Conservation (phyloP, 64 coral and sea anemone genomes). For the Montipora foliosa region DNA sequence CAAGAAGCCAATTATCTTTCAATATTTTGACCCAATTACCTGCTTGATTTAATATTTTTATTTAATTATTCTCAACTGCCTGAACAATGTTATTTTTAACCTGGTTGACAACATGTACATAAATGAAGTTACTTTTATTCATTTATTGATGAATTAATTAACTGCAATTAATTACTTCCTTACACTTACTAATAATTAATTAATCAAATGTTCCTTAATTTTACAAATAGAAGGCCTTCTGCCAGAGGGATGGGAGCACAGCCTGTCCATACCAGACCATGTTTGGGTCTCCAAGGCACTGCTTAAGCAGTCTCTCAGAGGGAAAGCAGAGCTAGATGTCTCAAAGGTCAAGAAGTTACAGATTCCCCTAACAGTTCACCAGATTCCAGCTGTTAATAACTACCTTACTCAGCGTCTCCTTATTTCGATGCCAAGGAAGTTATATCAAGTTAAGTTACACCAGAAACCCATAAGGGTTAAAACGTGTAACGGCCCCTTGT, state of each 20-base stretch:
- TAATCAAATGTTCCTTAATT: not conserved
- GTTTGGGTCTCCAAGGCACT: slow-evolving; percentile 46
- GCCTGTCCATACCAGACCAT: slow-evolving; percentile 24
- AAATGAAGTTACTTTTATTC: not conserved
- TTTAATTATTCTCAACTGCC: no score
- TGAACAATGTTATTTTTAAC: not conserved
- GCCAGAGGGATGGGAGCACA: slow-evolving; percentile 25
- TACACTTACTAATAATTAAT: not conserved
- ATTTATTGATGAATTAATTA: not conserved
- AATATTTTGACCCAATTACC: not conserved
- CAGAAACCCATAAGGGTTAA: no score
- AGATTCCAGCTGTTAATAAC: slow-evolving; percentile 7
- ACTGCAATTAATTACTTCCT: not conserved
- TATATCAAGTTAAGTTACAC: slow-evolving; percentile 33
- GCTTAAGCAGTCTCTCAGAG: not conserved
- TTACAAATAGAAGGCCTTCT: not conserved
- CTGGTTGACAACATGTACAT: not conserved
- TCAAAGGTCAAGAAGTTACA: slow-evolving; percentile 16
- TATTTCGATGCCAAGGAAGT: slow-evolving; percentile 24
- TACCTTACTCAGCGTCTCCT: slow-evolving; percentile 40
- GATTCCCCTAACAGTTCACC: not conserved
- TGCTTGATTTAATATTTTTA: no score
- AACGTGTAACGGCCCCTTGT: no score
- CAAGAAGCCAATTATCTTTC: not conserved
- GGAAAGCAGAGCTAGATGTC: slow-evolving; percentile 20